A percentile compares a stretch with the other conserved stretches of the same genome.
Conservation (phyloP, 2,113 vertebrate genomes). For the Himantopus leucocephalus region DNA sequence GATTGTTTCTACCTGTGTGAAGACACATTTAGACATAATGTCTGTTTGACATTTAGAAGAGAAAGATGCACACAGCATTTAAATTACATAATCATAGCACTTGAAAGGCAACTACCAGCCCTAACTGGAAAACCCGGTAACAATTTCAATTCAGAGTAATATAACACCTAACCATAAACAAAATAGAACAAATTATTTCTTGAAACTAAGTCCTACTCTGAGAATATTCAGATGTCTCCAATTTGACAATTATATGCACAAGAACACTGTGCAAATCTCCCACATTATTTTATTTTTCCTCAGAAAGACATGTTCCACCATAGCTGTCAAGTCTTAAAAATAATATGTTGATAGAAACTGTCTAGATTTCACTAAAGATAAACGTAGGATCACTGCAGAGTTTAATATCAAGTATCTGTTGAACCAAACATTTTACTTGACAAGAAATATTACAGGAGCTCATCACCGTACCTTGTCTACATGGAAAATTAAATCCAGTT, state of each 20-base stretch:
- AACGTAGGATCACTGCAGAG: background rate
- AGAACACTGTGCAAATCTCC: background rate
- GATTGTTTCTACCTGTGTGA: background rate
- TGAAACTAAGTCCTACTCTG: background rate
- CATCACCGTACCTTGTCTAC: slow-evolving; percentile 91
- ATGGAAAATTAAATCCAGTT: slow-evolving; percentile 99
- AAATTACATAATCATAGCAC: background rate
- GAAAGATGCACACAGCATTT: background rate
- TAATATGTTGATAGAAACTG: background rate
- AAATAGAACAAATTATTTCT: background rate
- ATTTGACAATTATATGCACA: background rate
- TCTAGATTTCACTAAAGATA: background rate
- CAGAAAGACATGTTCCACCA: background rate
- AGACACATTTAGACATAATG: background rate
- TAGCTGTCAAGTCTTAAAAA: background rate
- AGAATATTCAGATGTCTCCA: background rate
- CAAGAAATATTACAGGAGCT: background rate
- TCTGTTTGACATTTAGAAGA: background rate
- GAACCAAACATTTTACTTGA: background rate
- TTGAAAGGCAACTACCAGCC: background rate
- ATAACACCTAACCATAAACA: background rate
- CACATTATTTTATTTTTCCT: background rate
- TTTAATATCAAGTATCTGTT: background rate
- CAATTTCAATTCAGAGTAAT: background rate
- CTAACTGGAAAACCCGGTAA: background rate